These are phyloP conservation scores for Heteronetta atricapilla DNA, from an alignment of 2,113 vertebrate genomes.

Conservation along the genomic window DNA sequence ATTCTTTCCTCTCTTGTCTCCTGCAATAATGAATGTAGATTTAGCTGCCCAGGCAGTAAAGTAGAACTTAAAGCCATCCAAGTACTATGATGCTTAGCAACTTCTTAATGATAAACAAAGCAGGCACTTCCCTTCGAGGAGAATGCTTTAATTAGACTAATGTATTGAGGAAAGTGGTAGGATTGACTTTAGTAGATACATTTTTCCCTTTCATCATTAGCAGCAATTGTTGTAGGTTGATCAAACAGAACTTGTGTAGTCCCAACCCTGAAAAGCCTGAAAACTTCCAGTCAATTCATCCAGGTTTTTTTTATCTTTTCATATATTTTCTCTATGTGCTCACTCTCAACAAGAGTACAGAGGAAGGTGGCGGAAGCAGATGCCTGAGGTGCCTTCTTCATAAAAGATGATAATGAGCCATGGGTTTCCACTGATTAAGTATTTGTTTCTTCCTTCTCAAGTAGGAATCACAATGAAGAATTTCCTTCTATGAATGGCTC, in stretches of 20 bases:
- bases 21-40: constrained; percentile 49
- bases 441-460: neutral
- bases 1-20: constrained; percentile 89
- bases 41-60: neutral
- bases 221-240: neutral
- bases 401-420: neutral
- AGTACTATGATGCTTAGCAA: neutral
- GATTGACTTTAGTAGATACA: neutral
- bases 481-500: neutral
- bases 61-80: neutral
- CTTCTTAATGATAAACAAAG: neutral
- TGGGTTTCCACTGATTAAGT: neutral
- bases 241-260: neutral
- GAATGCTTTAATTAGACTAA: neutral
- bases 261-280: neutral
- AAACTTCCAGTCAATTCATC: neutral
- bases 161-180: neutral
- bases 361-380: neutral
- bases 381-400: neutral
- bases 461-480: neutral
- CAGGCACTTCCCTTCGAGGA: neutral
- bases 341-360: neutral
- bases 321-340: neutral
- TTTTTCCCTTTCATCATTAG: neutral
- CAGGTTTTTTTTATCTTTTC: neutral